These are phyloP conservation scores for Eurystomus gularis DNA, from an alignment of 2,113 vertebrate genomes.

Conservation along the genomic window DNA sequence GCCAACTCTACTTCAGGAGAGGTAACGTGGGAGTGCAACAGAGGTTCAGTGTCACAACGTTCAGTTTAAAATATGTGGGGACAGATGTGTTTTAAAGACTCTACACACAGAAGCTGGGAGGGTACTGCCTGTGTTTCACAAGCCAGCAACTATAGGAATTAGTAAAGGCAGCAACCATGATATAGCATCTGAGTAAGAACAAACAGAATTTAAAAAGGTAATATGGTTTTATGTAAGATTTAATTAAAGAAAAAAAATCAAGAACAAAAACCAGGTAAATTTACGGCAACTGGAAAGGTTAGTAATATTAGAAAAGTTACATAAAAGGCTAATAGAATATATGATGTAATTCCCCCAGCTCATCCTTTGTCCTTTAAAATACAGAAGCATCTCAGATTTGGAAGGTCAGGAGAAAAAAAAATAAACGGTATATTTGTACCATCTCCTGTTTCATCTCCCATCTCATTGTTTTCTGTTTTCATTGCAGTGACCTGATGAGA, in stretches of 20 bases:
- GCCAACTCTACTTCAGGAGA: neutral
- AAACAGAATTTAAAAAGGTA: neutral
- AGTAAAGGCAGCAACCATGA: neutral
- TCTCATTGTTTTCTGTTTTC: neutral
- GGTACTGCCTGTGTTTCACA: neutral
- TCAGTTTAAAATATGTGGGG: neutral
- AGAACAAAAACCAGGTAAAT: neutral
- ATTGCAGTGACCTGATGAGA: neutral
- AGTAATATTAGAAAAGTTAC: neutral
- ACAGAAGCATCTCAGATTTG: neutral
- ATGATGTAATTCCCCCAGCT: neutral
- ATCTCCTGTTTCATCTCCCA: neutral
- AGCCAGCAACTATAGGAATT: neutral
- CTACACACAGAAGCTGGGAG: neutral
- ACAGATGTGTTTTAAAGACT: neutral
- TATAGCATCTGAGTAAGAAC: neutral
- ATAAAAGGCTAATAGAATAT: neutral
- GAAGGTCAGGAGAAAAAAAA: neutral
- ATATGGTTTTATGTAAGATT: neutral
- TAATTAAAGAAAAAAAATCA: neutral
- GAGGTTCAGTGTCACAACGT: neutral
- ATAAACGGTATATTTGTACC: neutral
- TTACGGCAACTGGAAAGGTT: neutral
- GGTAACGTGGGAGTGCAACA: neutral
- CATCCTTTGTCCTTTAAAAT: neutral